Evolutionary conservation across 1,140 invertebrate genomes (phyloP), one percentile per base, ranked within the genome.

Genomic region (Berghia stephanieae): DNA sequence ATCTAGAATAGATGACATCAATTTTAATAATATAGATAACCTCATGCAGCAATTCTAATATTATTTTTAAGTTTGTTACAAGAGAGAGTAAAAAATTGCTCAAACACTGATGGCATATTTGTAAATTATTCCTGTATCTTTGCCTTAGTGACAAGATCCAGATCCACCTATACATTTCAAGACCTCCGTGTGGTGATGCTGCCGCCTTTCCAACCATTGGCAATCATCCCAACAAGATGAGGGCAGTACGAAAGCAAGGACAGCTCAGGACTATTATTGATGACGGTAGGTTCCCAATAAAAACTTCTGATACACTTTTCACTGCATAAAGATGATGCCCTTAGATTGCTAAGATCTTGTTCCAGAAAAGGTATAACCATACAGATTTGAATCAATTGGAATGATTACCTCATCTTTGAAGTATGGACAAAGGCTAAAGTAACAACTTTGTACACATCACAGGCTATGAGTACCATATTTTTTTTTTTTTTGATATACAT

Each of bases 101-200:
- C n/a, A n/a, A n/a, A n/a, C n/a, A n/a, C n/a, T n/a, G n/a, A n/a
- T n/a, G n/a, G n/a, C n/a, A n/a, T n/a, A n/a, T n/a, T n/a, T n/a
- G n/a, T n/a, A n/a, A n/a, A n/a, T n/a, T n/a, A n/a, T n/a, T n/a
- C n/a, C n/a, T n/a, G n/a, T n/a, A n/a, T n/a, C n/a, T n/a, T n/a
- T n/a, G n/a, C n/a, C n/a, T n/a, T n/a, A n/a, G n/a, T n/a, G 88
- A 92, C 42, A 92, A 93, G 81, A 92, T 96, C 55, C 93, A 93
- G 82, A 94, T 99, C 88, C 96, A 98, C 91, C 91, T 99, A 82
- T 99, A 96, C 87, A 97, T 99, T 80, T 98, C 96, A 90, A 97
- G 97, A 60, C 95, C 97, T 34, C 97, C 98, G 18, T 99, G 98
- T 91, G 98, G 98, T 18, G 98, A 99, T 91, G 95, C 95, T 2